Percentiles rank a stretch among this genome's conserved stretches.
phyloP scores from a whole-genome alignment of 2,113 vertebrate genomes.

The Petaurus breviceps region DNA sequence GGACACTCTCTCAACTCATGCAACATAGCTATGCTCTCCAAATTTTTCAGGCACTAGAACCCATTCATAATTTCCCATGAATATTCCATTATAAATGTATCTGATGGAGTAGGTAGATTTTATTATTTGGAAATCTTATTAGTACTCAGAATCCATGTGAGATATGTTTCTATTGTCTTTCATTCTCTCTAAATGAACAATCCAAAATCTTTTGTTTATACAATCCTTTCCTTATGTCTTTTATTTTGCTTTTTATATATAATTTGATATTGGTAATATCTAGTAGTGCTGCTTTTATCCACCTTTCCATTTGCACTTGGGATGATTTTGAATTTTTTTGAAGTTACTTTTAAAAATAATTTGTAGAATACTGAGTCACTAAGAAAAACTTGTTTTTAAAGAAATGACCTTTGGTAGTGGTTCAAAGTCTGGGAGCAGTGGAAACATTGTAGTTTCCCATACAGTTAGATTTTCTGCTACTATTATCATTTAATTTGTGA shows the following conservation, averaged over 20 bases:
- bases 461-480: background rate
- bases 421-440: background rate
- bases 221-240: background rate
- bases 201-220: background rate
- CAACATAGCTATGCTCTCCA: background rate
- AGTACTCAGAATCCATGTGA: background rate
- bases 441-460: background rate
- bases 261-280: background rate
- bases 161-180: background rate
- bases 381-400: background rate
- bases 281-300: background rate
- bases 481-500: background rate
- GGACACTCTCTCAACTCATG: background rate
- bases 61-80: background rate
- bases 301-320: background rate
- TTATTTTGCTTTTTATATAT: background rate
- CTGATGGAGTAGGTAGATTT: background rate
- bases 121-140: background rate
- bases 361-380: no score
- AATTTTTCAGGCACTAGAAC: background rate
- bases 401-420: background rate
- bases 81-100: background rate
- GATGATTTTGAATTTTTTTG: background rate
- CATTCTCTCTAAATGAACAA: background rate
- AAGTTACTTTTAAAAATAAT: background rate